Percentiles rank a stretch among this genome's conserved stretches.
Evolutionary conservation across 2,888 invertebrate species (phyloP).

Genomic region (Mylabris sibirica): DNA sequence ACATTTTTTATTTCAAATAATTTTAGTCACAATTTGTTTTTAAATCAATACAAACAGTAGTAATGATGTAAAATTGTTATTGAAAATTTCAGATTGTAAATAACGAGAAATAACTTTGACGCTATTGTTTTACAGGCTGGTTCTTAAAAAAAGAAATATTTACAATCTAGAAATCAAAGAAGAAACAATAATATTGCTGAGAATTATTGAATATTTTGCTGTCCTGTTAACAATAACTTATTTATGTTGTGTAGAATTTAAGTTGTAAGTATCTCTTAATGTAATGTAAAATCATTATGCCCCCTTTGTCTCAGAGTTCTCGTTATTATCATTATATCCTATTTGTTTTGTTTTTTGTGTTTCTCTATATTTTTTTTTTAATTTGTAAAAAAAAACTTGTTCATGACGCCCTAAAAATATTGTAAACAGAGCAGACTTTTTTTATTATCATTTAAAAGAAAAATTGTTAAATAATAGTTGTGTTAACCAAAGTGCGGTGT

Average conservation of each 20-base stretch:
- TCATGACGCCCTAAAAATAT: constrained; percentile 44
- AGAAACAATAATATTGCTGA: constrained; percentile 13
- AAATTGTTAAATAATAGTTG: constrained; percentile 47
- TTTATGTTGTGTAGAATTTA: constrained; percentile 47
- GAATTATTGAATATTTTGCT: constrained; percentile 21
- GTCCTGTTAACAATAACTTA: constrained; percentile 38
- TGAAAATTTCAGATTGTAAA: constrained; percentile 16
- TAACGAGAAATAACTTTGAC: not conserved
- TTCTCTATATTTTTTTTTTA: too few relatives aligned
- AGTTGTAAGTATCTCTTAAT: constrained; percentile 53
- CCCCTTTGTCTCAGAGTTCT: not conserved
- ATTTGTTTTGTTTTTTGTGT: not conserved
- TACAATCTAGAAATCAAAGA: not conserved
- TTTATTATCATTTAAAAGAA: constrained; percentile 49
- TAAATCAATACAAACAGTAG: not conserved
- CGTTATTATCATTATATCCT: too few relatives aligned
- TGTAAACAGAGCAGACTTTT: constrained; percentile 60
- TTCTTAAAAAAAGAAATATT: not conserved
- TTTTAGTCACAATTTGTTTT: not conserved
- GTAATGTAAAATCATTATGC: constrained; percentile 38
- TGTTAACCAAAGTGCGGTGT: constrained; percentile 46
- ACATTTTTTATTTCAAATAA: constrained; percentile 1
- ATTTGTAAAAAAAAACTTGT: constrained; percentile 31
- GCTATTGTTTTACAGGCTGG: constrained; percentile 12
- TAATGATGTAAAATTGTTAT: constrained; percentile 17